phyloP scores from a whole-genome alignment of 1,140 invertebrate species.

The Danaus melanippus region DNA sequence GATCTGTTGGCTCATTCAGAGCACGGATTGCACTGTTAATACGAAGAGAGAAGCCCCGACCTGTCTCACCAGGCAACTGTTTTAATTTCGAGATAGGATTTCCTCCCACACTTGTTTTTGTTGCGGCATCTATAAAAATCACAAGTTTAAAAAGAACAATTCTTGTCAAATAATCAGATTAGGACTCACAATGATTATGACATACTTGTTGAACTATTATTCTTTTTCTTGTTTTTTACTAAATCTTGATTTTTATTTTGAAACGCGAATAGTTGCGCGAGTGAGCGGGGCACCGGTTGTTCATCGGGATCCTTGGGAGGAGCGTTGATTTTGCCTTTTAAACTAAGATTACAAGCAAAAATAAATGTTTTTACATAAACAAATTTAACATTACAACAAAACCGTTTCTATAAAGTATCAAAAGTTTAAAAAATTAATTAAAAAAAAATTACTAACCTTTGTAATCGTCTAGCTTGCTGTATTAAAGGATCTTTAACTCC shows the following conservation, averaged over 20 bases:
- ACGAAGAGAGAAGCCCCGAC: conserved; percentile 46
- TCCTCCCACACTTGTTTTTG: conserved; percentile 1
- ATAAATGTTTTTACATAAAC: conserved; percentile 10
- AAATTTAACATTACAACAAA: conserved; percentile 15
- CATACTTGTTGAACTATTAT: conserved; percentile 3
- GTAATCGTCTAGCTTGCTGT: conserved; percentile 74
- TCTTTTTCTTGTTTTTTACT: conserved; percentile 56
- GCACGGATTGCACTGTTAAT: conserved; percentile 53
- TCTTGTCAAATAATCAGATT: not conserved
- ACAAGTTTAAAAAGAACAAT: not conserved
- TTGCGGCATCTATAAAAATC: conserved; percentile 14
- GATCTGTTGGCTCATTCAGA: conserved; percentile 30
- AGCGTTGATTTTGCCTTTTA: conserved; percentile 78
- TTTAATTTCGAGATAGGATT: conserved; percentile 38
- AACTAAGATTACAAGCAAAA: conserved; percentile 51
- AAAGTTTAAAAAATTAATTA: too few species aligned
- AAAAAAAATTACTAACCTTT: conserved; percentile 53
- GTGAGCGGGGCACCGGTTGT: conserved; percentile 77
- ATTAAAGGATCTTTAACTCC: conserved; percentile 79
- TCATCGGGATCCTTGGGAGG: conserved; percentile 77
- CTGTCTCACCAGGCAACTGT: conserved; percentile 47
- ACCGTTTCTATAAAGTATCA: too few species aligned
- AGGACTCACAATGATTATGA: not conserved
- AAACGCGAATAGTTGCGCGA: conserved; percentile 74
- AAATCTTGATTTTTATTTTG: conserved; percentile 65